Evolutionary conservation across 2,888 invertebrate genomes (phyloP).

Genomic region (Lymantria monacha): DNA sequence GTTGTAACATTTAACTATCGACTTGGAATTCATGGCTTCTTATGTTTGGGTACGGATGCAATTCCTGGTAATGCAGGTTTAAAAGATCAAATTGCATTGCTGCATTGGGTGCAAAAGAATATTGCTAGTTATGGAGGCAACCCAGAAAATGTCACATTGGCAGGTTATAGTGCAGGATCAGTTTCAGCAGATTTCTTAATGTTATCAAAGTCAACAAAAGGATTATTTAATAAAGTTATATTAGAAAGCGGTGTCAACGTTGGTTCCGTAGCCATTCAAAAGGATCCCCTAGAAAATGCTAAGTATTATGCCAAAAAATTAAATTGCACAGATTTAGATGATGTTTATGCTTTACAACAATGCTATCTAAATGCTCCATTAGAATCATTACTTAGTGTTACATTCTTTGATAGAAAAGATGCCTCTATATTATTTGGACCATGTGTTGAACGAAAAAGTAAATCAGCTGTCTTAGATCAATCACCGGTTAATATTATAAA

Average conservation of each 20-base stretch:
- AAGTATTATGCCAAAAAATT: conserved; percentile 36
- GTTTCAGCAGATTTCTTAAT: conserved; percentile 39
- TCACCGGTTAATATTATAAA: conserved; percentile 25
- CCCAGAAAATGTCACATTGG: conserved; percentile 44
- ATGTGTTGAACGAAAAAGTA: conserved; percentile 42
- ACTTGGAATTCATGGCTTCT: conserved; percentile 39
- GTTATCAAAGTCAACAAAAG: conserved; percentile 36
- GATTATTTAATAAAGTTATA: conserved; percentile 48
- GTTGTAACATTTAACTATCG: conserved; percentile 44
- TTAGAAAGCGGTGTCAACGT: conserved; percentile 43
- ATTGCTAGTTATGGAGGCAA: conserved; percentile 49
- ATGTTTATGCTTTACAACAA: conserved; percentile 22
- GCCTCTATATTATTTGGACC: conserved; percentile 29
- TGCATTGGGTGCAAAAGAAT: conserved; percentile 47
- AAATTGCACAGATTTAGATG: conserved; percentile 39
- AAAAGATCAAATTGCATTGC: conserved; percentile 46
- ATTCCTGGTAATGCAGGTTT: conserved; percentile 50
- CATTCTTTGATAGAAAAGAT: conserved; percentile 11
- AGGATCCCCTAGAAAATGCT: conserved; percentile 45
- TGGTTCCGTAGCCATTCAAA: conserved; percentile 31
- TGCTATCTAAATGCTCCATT: conserved; percentile 42
- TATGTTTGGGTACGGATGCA: conserved; percentile 40
- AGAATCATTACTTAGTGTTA: conserved; percentile 9
- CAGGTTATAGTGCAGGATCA: conserved; percentile 45
- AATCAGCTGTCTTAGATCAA: conserved; percentile 24